These are phyloP conservation scores for Aphelocoma californica DNA, from an alignment of 2,797 vertebrate genomes.

Conservation along the genomic window DNA sequence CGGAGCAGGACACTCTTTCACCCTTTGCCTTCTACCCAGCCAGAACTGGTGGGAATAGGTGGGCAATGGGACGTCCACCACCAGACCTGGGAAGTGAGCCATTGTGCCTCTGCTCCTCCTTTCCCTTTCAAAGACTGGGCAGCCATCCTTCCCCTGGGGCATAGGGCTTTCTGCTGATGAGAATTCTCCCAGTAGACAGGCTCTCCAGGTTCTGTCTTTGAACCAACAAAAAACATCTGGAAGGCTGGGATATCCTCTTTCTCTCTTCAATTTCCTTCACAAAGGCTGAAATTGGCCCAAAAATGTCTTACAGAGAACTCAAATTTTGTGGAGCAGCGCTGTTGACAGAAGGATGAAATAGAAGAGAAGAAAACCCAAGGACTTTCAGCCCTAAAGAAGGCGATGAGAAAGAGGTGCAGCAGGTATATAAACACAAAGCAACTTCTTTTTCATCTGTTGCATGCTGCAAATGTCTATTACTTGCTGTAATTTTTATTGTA, in stretches of 20 bases:
- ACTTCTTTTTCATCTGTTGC: neutral
- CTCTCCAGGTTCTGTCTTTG: neutral
- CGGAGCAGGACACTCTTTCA: neutral
- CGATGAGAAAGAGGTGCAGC: neutral
- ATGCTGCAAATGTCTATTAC: neutral
- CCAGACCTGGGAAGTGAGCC: neutral
- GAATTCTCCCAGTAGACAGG: neutral
- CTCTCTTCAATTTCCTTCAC: neutral
- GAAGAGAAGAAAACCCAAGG: neutral
- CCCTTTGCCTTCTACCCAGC: neutral
- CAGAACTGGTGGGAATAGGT: neutral
- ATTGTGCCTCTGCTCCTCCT: neutral
- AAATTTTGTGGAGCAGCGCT: neutral
- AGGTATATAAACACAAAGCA: neutral
- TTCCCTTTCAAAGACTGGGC: neutral
- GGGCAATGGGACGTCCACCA: fast-evolving
- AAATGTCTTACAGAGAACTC: neutral
- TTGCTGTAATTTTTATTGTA: neutral
- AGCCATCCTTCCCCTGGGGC: neutral
- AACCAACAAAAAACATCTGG: neutral
- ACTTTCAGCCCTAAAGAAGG: neutral
- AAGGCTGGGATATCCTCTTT: neutral
- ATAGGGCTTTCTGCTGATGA: neutral
- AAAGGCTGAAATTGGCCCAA: neutral
- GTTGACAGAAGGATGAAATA: neutral